Percentiles rank a stretch among this genome's conserved stretches.
Evolutionary conservation across 2,113 vertebrate genomes (phyloP).

Genomic region (Sorex araneus): DNA sequence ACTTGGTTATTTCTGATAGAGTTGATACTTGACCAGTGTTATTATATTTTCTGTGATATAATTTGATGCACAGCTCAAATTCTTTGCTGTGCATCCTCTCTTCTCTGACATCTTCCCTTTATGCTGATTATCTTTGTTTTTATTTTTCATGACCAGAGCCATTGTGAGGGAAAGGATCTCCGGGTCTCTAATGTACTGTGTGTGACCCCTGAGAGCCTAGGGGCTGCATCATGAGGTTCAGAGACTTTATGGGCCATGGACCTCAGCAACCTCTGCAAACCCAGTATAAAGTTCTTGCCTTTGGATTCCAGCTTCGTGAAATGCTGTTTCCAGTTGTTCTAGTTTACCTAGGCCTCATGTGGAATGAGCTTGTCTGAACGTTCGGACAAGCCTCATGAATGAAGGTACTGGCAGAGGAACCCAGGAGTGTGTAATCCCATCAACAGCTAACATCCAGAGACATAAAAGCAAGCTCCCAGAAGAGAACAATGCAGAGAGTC

Average conservation of each 20-base stretch:
- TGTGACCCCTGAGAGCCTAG: not conserved
- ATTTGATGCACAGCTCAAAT: no score
- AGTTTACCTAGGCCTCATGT: not conserved
- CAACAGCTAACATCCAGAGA: no score
- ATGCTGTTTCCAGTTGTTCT: not conserved
- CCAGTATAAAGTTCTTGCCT: not conserved
- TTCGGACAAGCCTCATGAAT: no score
- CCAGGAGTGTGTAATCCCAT: no score
- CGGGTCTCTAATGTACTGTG: not conserved
- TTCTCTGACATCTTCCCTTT: no score
- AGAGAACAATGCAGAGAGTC: no score
- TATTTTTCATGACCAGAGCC: not conserved
- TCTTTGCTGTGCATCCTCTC: not conserved
- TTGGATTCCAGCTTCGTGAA: not conserved
- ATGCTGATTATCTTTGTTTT: fast-evolving
- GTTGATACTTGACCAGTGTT: not conserved
- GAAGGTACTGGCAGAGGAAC: no score
- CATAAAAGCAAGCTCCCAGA: no score
- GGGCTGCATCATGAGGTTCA: no score
- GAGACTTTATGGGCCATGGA: not conserved
- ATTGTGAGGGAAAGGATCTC: not conserved
- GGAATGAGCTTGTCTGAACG: no score
- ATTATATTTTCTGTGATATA: not conserved
- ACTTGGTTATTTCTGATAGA: not conserved
- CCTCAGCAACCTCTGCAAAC: not conserved